phyloP scores from a whole-genome alignment of 2,888 invertebrate genomes.

The Unio delphinus region DNA sequence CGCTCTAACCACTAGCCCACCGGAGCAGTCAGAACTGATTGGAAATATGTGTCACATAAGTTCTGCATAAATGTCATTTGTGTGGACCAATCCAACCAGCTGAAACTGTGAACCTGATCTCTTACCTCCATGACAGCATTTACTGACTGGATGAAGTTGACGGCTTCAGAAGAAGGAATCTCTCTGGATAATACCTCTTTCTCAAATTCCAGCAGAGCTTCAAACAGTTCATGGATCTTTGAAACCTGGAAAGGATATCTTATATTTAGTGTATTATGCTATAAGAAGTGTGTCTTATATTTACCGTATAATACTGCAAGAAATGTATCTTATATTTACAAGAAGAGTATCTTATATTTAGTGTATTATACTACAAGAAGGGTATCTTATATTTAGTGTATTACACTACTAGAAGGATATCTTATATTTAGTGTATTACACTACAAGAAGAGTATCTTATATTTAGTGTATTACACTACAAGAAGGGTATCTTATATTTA shows the following conservation, averaged over 20 bases:
- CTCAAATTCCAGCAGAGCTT: slow-evolving; percentile 77
- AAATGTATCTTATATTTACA: no score
- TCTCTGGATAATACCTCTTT: slow-evolving; percentile 78
- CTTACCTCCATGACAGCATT: slow-evolving; percentile 77
- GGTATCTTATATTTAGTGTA: background rate
- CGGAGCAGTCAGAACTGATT: no score
- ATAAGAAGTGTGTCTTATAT: no score
- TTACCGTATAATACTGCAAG: no score
- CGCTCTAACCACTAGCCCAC: no score
- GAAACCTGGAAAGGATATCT: slow-evolving; percentile 73
- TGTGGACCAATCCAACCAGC: no score
- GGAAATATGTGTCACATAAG: no score
- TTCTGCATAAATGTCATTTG: no score
- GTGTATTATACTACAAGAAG: no score
- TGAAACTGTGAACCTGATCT: background rate
- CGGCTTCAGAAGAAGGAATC: slow-evolving; percentile 76
- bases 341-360: no score
- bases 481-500: no score
- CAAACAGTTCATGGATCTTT: slow-evolving; percentile 79
- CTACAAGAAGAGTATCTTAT: slow-evolving; percentile 1
- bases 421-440: no score
- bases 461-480: background rate
- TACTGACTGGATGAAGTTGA: slow-evolving; percentile 75
- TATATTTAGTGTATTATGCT: background rate
- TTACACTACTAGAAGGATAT: background rate